Evolutionary conservation across 2,113 vertebrate species (phyloP), one percentile per base, ranked within the genome.

Genomic region (Hyla sarda): DNA sequence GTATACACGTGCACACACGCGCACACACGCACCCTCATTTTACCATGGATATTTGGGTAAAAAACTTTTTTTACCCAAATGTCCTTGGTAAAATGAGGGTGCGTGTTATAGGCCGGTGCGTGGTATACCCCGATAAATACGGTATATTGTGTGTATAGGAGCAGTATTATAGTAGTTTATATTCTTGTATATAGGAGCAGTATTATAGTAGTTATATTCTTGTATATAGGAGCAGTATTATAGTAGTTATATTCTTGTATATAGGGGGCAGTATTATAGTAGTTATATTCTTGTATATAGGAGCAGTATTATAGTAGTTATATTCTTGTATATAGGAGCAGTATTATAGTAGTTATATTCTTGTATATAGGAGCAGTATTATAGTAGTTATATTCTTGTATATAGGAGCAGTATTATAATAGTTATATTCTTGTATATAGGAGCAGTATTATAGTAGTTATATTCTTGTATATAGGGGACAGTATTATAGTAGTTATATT

Each of bases 271-370:
- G 56, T 58, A 58, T 58, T 58, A 58, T 58, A 58, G 54, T 58
- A 30, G 60, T 30, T 65, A 28, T 65, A 65, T 28, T 65, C 60
- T 65, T 65, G 60, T 65, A 65, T 13, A 62, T 62, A 65, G 28
- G 60, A 16, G 60, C 60, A 65, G 60, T 65, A 65, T 65, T 65
- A 65, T 28, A 65, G 60, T 65, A 65, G 60, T 65, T 65, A 65
- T 65, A 65, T 65, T 65, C 60, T 65, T 65, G 60, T 65, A 65
- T 13, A 65, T 65, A 65, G 60, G 60, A 16, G 60, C 60, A 65
- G 60, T 69, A 71, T 71, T 71, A 71, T 37, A 65, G 67, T 71
- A 71, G 67, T 37, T 71, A 71, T 71, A 71, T 37, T 71, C 67
- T 71, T 37, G 67, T 37, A 71, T 16, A 71, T 37, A 71, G 67